Percentiles rank a stretch among this genome's conserved stretches.
Conservation (phyloP, 2,797 vertebrate genomes). For the Austrolebias charrua region DNA sequence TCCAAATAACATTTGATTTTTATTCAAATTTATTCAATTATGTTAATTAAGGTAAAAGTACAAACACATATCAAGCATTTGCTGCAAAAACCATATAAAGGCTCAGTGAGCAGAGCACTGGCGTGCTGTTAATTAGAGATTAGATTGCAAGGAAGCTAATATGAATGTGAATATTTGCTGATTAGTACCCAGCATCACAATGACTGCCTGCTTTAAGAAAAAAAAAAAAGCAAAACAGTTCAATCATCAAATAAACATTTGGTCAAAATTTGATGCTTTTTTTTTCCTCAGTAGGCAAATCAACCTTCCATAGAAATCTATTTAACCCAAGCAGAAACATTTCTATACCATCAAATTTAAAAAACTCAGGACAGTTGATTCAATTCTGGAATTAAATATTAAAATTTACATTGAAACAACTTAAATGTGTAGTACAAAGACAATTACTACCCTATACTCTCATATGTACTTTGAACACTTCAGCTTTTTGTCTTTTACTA, state of each 20-base stretch:
- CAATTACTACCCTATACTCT: too few species aligned
- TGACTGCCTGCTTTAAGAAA: too few species aligned
- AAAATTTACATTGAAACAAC: too few species aligned
- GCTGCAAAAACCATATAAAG: neutral
- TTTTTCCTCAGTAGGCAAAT: neutral
- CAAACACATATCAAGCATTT: slow-evolving; percentile 1
- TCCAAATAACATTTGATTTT: too few species aligned
- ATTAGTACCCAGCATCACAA: slow-evolving; percentile 8
- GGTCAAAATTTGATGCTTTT: too few species aligned
- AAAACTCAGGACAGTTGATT: too few species aligned
- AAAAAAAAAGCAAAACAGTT: neutral
- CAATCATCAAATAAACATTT: neutral
- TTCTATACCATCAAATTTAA: too few species aligned
- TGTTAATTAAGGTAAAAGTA: slow-evolving; percentile 3
- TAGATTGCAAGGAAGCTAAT: slow-evolving; percentile 31
- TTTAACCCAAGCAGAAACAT: neutral
- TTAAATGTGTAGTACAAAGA: too few species aligned
- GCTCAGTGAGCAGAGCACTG: slow-evolving; percentile 22
- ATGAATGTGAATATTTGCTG: slow-evolving; percentile 16
- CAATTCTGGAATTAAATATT: too few species aligned
- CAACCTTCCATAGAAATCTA: neutral
- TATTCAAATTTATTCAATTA: neutral
- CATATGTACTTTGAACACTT: too few species aligned
- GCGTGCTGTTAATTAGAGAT: slow-evolving; percentile 48
- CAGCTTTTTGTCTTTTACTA: too few species aligned